Base-by-base conservation (phyloP, 2,113 vertebrate genomes). In the Coregonus clupeaformis region DNA sequence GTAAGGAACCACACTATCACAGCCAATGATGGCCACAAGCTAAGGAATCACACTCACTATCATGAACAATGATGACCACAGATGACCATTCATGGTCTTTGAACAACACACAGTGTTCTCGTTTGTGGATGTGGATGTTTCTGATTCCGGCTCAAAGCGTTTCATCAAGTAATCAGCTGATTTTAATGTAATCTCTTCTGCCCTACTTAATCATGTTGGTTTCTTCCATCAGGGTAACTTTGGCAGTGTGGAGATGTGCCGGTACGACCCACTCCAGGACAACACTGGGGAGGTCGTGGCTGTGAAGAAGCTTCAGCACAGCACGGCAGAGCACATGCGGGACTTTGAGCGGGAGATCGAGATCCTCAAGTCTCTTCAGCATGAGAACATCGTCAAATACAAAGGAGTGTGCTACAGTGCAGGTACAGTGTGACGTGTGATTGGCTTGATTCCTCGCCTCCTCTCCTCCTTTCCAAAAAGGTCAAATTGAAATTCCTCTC, bases 361-460 rank as follows among this genome's bases (percentile, higher is more conserved):
- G 89, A 99, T 99, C 86, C 94, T 99, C 57, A 98, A 97, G 77
- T 99, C 97, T 49, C 90, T 99, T 36, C 97, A 98, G 75, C 98
- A 99, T 16, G 97, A 99, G 71, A 99, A 99, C 91, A 99, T 99
- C 30, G 98, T 99, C 76, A 97, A 96, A 79, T 99, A 99, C 88
- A 98, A 98, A 86, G 98, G 98, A 49, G 97, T 99, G 5, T 99
- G 97, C 87, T 99, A 98, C 89, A 98, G 96, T 25, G 96, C 96
- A 87, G 97, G 98, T 91, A 75, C 11, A 18, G 27, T 13, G 36
- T 42, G 36, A 42, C 9, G 24, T 25, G 7, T 7, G 45, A 7
- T 57, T 24, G 0, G 3, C 32, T n/a, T 22, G 12, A 22, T 9
- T 20, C 18, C 18, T 25, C 36, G 36, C 7, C 1, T 36, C 36